Evolutionary conservation across 2,113 vertebrate genomes (phyloP), one percentile per base, ranked within the genome.

Genomic region (Lates calcarifer): DNA sequence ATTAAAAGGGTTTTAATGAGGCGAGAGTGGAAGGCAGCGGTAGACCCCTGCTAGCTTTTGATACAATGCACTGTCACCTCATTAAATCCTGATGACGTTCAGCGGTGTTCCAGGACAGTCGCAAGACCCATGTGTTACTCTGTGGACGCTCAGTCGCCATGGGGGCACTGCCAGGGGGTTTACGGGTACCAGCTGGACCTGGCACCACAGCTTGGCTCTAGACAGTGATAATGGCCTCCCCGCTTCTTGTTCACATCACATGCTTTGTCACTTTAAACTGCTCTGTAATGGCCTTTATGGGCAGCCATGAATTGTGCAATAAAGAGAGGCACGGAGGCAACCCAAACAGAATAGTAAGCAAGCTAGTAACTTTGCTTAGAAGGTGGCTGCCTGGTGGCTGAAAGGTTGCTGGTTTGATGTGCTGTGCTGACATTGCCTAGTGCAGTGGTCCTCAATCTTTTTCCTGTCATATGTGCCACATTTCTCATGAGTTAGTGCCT

Each of bases 1-100:
- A 92, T 93, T 93, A 93, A 92, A 90, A 91, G 85, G 80, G 7
- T 87, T 93, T 92, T 94, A 94, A 94, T 94, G 92, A 92, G 85
- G 58, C 47, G 79, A 87, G 76, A 90, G 90, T 87, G 85, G 73
- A 83, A 82, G 61, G 58, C 83, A 65, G 82, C 61, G 22, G 84
- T n/a, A 11, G 84, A 84, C 83, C 89, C 90, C 89, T 18, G 43
- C 83, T 22, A 61, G 35, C 63, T 77, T 85, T 75, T 87, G 76
- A 90, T 90, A 92, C 90, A 92, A 93, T 90, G 89, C 77, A 14
- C 85, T 81, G 87, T 90, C 86, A 79, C 86, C 87, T 94, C 92
- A 92, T 94, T 94, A 93, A 93, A 87, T 87, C 90, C 82, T 92
- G 82, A 92, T 92, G 90, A 91, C 67, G 73, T 77, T 88, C 72